Evolutionary conservation across 2,888 invertebrate species (phyloP), one percentile per base, ranked within the genome.

Genomic region (Erynnis tages): DNA sequence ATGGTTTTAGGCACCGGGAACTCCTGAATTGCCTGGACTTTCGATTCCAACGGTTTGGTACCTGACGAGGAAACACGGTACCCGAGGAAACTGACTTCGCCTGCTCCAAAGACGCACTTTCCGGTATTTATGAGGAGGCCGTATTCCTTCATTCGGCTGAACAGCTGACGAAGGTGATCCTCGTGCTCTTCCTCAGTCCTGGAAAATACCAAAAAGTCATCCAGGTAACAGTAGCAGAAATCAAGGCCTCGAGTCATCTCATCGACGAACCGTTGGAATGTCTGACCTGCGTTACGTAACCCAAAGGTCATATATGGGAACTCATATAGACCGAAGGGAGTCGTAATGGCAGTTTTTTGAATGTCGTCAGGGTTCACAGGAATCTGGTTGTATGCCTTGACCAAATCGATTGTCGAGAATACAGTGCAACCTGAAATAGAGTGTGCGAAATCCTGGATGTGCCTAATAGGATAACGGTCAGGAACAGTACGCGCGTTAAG

Each of bases 321-420:
- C n/a, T n/a, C n/a, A n/a, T n/a, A n/a, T n/a, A n/a, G n/a, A n/a
- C n/a, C n/a, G n/a, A n/a, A n/a, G n/a, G 34, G 65, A 6, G 69
- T 69, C 1, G 55, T 66, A 4, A 69, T 63, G 0, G 68, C 73
- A 0, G 72, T 72, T 55, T 73, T 73, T 1, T 32, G 7, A 4
- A 76, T 62, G 53, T 76, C 71, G 8, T 63, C 67, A n/a, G n/a
- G n/a, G n/a, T n/a, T n/a, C n/a, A n/a, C n/a, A n/a, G n/a, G n/a
- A n/a, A n/a, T n/a, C n/a, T n/a, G n/a, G n/a, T n/a, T n/a, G n/a
- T n/a, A n/a, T n/a, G n/a, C n/a, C n/a, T n/a, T n/a, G n/a, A n/a
- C 25, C 23, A 55, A 17, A 14, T 48, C 55, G 17, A 55, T 48
- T 7, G 43, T 53, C 2, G 47, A 47, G 27, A 55, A 55, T 1